Conservation (phyloP, 1,140 invertebrate species). For the Hycleus phaleratus region DNA sequence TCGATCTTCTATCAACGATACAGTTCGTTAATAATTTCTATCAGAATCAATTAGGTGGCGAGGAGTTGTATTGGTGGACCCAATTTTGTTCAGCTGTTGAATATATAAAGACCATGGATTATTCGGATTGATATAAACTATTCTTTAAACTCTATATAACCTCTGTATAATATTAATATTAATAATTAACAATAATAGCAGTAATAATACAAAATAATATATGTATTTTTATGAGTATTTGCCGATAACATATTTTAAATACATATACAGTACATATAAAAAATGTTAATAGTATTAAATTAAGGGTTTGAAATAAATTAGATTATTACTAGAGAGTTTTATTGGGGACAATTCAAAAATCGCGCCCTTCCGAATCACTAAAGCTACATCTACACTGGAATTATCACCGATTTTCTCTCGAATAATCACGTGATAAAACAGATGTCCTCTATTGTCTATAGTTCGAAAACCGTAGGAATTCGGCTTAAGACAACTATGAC, state of each 20-base stretch:
- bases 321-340: too few relatives aligned
- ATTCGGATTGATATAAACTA: constrained; percentile 42
- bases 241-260: constrained; percentile 12
- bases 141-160: constrained; percentile 16
- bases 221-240: constrained; percentile 10
- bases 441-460: too few relatives aligned
- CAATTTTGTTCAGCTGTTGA: constrained; percentile 94
- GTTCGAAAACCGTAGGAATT: too few relatives aligned
- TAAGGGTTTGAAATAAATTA: constrained; percentile 7
- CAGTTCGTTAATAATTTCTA: constrained; percentile 95
- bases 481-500: too few relatives aligned
- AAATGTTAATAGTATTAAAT: constrained; percentile 10
- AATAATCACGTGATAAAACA: too few relatives aligned
- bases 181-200: too few relatives aligned
- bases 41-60: constrained; percentile 72
- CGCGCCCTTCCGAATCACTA: too few relatives aligned
- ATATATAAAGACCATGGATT: constrained; percentile 98
- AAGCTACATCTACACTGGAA: too few relatives aligned
- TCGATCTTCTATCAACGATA: constrained; percentile 88
- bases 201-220: not conserved
- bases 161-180: constrained; percentile 1
- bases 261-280: not conserved
- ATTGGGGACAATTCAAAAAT: too few relatives aligned
- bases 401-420: too few relatives aligned
- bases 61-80: constrained; percentile 98